A percentile compares a stretch with the other conserved stretches of the same genome.
Evolutionary conservation across 2,797 vertebrate genomes (phyloP).

Genomic region (Chelonia mydas): DNA sequence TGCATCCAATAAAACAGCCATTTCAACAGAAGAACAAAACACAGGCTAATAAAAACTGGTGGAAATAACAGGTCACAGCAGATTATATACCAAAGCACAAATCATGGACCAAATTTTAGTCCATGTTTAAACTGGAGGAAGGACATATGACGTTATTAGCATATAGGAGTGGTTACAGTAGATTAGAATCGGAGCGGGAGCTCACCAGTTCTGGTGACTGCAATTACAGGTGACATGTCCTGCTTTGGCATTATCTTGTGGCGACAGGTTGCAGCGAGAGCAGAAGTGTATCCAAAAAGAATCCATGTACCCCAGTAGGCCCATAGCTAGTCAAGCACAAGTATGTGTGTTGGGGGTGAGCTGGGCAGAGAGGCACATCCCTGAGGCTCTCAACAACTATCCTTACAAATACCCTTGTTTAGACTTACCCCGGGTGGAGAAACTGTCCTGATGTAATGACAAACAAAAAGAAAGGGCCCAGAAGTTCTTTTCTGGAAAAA

Average conservation of each 20-base stretch:
- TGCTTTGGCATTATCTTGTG: fast-evolving
- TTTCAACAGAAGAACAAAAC: constrained; percentile 21
- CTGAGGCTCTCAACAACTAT: not conserved
- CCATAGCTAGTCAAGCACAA: not conserved
- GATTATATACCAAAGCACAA: not conserved
- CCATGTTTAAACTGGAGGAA: not conserved
- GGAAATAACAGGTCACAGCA: not conserved
- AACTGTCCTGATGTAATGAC: not conserved
- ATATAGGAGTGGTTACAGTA: not conserved
- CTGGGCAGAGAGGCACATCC: not conserved
- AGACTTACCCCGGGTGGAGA: not conserved
- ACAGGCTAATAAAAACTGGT: not conserved
- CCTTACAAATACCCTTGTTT: not conserved
- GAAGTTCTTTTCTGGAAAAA: not conserved
- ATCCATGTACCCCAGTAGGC: not conserved
- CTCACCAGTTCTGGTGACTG: not conserved
- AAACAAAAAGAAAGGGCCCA: not conserved
- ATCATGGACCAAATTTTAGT: not conserved
- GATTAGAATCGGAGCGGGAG: not conserved
- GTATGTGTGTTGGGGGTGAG: not conserved
- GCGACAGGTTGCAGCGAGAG: not conserved
- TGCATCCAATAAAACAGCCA: not conserved
- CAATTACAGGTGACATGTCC: not conserved
- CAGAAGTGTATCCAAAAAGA: not conserved
- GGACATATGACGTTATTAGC: not conserved